Conservation (phyloP, 2,888 invertebrate species). For the Gastrophysa polygoni region DNA sequence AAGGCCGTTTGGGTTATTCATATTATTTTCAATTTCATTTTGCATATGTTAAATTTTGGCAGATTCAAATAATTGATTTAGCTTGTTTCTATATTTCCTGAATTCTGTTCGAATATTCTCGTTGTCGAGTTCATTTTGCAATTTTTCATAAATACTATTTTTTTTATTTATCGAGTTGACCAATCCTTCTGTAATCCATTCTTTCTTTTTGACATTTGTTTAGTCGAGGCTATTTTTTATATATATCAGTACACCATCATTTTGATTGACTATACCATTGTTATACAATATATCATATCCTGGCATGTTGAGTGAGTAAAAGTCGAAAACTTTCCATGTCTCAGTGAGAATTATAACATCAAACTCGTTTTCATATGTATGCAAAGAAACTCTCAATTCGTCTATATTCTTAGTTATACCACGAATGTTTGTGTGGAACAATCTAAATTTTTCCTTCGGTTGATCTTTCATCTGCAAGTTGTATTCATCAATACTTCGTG, state of each 20-base stretch:
- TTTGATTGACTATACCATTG: not conserved
- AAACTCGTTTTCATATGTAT: not conserved
- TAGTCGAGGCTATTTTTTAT: not conserved
- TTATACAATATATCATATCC: not conserved
- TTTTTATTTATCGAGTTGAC: slow-evolving; percentile 5
- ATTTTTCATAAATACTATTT: slow-evolving; percentile 1
- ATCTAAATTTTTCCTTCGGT: not conserved
- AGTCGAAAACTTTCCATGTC: not conserved
- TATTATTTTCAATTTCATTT: not conserved
- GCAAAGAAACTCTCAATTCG: not conserved
- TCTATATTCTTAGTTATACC: not conserved
- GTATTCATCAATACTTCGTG: not conserved
- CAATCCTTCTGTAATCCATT: slow-evolving; percentile 7
- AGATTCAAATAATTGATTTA: not conserved
- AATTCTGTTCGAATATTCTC: not conserved
- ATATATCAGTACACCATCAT: not conserved
- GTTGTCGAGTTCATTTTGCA: slow-evolving; percentile 1
- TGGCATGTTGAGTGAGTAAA: not conserved
- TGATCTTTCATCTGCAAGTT: not conserved
- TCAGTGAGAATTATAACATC: not conserved
- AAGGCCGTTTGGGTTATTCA: too few relatives aligned
- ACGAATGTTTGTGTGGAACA: not conserved
- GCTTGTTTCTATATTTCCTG: not conserved
- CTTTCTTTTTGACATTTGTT: not conserved
- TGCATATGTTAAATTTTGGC: not conserved